phyloP scores from a whole-genome alignment of 2,797 vertebrate species.

The Anas bahamensis region DNA sequence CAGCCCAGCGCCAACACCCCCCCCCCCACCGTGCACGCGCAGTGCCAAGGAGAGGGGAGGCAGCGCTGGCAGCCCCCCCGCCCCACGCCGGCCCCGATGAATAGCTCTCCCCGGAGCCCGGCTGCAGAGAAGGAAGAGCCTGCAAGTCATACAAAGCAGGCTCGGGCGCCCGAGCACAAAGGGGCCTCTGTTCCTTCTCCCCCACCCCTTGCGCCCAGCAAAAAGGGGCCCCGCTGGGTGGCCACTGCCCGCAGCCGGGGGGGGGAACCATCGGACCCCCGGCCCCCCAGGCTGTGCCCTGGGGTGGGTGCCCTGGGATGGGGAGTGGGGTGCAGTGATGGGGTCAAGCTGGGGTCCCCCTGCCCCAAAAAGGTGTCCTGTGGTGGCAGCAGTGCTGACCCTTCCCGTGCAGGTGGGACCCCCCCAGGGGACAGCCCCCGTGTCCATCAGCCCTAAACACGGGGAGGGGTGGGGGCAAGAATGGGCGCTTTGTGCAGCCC shows the following conservation, averaged over 20 bases:
- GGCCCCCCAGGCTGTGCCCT: background rate
- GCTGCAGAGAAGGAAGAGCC: slow-evolving; percentile 72
- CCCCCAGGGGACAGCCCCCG: background rate
- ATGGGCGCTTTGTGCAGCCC: slow-evolving; percentile 23
- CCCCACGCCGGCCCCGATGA: background rate
- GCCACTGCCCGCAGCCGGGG: background rate
- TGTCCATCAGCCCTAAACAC: background rate
- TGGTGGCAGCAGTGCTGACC: background rate
- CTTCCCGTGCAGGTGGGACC: background rate
- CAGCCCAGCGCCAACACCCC: background rate
- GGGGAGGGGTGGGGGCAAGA: background rate
- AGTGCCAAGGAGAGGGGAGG: slow-evolving; percentile 31
- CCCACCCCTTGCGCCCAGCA: background rate
- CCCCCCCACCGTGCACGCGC: background rate
- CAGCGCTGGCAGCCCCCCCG: background rate
- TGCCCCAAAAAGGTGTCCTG: background rate
- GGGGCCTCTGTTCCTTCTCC: slow-evolving; percentile 40
- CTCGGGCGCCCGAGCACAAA: slow-evolving; percentile 68
- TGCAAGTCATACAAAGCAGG: slow-evolving; percentile 80
- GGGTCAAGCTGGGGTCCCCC: background rate
- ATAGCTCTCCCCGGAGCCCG: slow-evolving; percentile 46
- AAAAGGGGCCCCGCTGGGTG: slow-evolving; percentile 48
- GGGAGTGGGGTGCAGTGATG: background rate
- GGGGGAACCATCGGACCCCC: background rate
- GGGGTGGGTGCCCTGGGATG: background rate